Percentiles rank a stretch among this genome's conserved stretches.
Conservation (phyloP, 2,113 vertebrate genomes). For the Leptobrachium ailaonicum region DNA sequence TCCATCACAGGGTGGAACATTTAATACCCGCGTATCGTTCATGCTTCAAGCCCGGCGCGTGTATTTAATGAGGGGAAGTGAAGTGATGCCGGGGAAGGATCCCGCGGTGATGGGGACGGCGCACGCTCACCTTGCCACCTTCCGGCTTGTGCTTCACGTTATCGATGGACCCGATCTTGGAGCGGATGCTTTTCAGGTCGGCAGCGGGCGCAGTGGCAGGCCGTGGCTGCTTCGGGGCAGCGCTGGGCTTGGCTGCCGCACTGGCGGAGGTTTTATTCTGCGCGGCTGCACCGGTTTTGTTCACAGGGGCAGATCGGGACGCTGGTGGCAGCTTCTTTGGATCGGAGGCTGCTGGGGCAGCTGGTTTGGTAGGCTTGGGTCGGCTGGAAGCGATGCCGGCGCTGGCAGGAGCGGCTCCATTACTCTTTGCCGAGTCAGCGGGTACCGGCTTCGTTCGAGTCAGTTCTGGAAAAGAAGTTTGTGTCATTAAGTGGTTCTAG, state of each 20-base stretch:
- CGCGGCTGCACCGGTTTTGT: slow-evolving; percentile 60
- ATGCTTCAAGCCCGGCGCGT: no score
- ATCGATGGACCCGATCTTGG: slow-evolving; percentile 89
- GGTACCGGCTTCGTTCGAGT: slow-evolving; percentile 72
- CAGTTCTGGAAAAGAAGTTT: slow-evolving; percentile 51
- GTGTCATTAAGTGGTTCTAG: no score
- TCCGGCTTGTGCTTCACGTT: slow-evolving; percentile 92
- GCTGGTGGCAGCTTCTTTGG: slow-evolving; percentile 72
- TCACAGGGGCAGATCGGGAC: slow-evolving; percentile 56
- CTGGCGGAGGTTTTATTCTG: slow-evolving; percentile 48
- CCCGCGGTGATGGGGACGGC: no score
- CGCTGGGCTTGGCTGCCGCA: slow-evolving; percentile 22
- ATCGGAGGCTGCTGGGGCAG: slow-evolving; percentile 44
- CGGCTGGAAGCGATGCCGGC: slow-evolving; percentile 53
- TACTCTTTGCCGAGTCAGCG: slow-evolving; percentile 56
- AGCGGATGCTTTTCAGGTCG: slow-evolving; percentile 79
- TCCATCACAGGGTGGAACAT: no score
- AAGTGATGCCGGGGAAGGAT: background rate
- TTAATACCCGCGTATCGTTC: no score
- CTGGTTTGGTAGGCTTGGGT: slow-evolving; percentile 60
- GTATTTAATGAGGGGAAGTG: background rate
- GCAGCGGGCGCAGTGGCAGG: slow-evolving; percentile 62
- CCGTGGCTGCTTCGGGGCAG: slow-evolving; percentile 61
- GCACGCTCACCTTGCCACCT: slow-evolving; percentile 84
- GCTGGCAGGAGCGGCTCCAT: slow-evolving; percentile 51